A percentile compares a stretch with the other conserved stretches of the same genome.
phyloP scores from a whole-genome alignment of 2,113 vertebrate genomes.

The Chionomys nivalis region DNA sequence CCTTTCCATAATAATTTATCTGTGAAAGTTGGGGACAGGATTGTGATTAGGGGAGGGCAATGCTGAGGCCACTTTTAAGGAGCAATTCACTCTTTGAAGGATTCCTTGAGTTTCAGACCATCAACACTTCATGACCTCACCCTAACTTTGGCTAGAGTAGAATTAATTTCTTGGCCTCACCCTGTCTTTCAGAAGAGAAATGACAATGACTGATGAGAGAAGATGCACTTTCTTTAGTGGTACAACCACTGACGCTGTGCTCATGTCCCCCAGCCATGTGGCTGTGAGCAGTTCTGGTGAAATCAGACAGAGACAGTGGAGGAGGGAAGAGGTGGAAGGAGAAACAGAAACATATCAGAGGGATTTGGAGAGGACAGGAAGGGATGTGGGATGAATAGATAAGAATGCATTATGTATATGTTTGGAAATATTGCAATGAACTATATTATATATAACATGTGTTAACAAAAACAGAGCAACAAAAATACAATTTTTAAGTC shows the following conservation, averaged over 20 bases:
- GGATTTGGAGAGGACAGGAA: no score
- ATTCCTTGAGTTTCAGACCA: not conserved
- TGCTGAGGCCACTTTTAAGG: not conserved
- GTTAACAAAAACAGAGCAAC: not conserved
- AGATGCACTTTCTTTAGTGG: not conserved
- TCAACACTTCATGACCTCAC: not conserved
- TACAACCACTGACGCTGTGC: not conserved
- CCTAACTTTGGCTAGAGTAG: not conserved
- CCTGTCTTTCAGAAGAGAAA: conserved; percentile 45
- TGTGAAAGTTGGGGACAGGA: not conserved
- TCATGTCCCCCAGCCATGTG: not conserved
- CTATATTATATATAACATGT: not conserved
- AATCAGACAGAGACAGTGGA: not conserved
- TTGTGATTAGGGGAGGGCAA: not conserved
- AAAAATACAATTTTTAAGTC: not conserved
- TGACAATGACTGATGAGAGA: not conserved
- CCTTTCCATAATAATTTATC: not conserved
- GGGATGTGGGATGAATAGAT: not conserved
- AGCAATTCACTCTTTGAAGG: not conserved
- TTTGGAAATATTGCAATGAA: not conserved
- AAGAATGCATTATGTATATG: not conserved
- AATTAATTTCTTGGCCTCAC: conserved; percentile 11
- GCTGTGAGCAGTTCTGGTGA: not conserved
- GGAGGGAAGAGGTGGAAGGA: no score
- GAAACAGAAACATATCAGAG: not conserved